Evolutionary conservation across 2,888 invertebrate species (phyloP).

Genomic region (Galerucella pusilla): DNA sequence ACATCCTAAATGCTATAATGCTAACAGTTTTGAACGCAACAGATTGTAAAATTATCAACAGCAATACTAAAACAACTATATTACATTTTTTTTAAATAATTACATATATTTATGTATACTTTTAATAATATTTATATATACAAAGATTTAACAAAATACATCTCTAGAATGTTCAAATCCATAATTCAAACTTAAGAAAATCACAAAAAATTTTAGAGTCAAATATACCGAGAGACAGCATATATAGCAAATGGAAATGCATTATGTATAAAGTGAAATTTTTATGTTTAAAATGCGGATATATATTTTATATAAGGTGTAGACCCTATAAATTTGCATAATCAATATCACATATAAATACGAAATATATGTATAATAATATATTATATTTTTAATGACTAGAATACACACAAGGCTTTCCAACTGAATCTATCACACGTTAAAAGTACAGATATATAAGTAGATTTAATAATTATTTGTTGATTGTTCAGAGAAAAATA

Average conservation of each 20-base stretch:
- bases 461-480: background rate
- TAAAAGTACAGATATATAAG: background rate
- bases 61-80: constrained; percentile 48
- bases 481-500: background rate
- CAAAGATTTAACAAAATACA: constrained; percentile 44
- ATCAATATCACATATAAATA: constrained; percentile 41
- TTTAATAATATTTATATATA: constrained; percentile 42
- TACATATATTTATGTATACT: constrained; percentile 40
- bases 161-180: constrained; percentile 26
- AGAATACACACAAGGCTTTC: constrained; percentile 18
- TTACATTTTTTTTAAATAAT: constrained; percentile 49
- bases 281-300: constrained; percentile 36
- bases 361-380: constrained; percentile 18
- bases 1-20: constrained; percentile 59
- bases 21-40: constrained; percentile 50
- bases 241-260: constrained; percentile 43
- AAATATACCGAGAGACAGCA: constrained; percentile 35
- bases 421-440: background rate
- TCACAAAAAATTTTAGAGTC: constrained; percentile 32
- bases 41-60: constrained; percentile 38
- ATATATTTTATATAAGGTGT: constrained; percentile 39
- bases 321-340: constrained; percentile 40
- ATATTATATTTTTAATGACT: constrained; percentile 29
- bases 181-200: constrained; percentile 30
- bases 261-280: constrained; percentile 45